Conservation (phyloP, 2,888 invertebrate genomes). For the Embidobia sp. region DNA sequence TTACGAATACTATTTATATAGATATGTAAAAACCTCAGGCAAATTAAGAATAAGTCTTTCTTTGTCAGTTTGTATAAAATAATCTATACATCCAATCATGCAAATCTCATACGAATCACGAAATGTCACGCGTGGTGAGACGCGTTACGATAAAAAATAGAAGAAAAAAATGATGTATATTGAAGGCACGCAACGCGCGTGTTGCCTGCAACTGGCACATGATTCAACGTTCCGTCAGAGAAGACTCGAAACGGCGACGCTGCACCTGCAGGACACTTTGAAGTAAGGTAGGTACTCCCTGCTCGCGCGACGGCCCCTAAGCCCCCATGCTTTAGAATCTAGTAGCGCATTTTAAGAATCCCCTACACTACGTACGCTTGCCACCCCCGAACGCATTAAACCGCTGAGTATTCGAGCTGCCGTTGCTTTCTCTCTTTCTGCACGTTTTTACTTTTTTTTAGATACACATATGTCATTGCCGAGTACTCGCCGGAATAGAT, state of each 20-base stretch:
- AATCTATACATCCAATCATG: constrained; percentile 28
- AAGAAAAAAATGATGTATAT: constrained; percentile 61
- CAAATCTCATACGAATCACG: constrained; percentile 38
- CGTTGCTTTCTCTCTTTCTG: constrained; percentile 35
- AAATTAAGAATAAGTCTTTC: too few species aligned
- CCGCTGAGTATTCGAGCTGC: constrained; percentile 31
- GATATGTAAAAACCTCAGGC: too few species aligned
- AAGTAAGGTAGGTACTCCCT: constrained; percentile 80
- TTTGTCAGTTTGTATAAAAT: constrained; percentile 55
- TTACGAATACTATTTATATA: too few species aligned
- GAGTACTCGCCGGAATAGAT: constrained; percentile 31
- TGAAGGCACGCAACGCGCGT: constrained; percentile 55
- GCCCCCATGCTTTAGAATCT: constrained; percentile 81
- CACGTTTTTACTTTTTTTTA: constrained; percentile 25
- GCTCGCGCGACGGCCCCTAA: constrained; percentile 79
- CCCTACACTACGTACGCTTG: constrained; percentile 72
- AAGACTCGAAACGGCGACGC: constrained; percentile 73
- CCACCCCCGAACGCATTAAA: constrained; percentile 66
- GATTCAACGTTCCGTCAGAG: constrained; percentile 76
- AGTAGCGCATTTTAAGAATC: constrained; percentile 81
- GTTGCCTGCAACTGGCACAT: constrained; percentile 73
- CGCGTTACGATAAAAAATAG: constrained; percentile 27
- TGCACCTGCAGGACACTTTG: constrained; percentile 81
- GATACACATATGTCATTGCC: constrained; percentile 31
- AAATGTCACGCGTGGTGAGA: constrained; percentile 42